Conservation (phyloP, 2,888 invertebrate species). For the Stenurella melanura region DNA sequence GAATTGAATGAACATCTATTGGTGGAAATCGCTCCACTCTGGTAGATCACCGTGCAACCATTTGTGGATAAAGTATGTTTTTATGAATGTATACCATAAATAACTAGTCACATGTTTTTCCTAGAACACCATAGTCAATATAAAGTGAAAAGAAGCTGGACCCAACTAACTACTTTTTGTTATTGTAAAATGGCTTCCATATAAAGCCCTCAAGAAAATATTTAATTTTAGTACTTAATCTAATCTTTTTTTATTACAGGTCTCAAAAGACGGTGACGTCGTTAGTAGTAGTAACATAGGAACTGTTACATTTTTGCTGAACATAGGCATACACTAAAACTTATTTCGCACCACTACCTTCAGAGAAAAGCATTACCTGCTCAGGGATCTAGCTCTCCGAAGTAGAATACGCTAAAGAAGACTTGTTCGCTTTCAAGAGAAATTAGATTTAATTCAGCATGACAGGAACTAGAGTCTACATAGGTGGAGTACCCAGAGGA, state of each 20-base stretch:
- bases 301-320: conserved; percentile 85
- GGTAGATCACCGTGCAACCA: too few species aligned
- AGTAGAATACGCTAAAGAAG: conserved; percentile 81
- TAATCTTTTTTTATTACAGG: conserved; percentile 74
- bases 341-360: conserved; percentile 80
- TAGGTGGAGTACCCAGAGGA: conserved; percentile 85
- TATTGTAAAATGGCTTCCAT: conserved; percentile 68
- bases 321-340: too few species aligned
- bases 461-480: conserved; percentile 85
- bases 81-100: too few species aligned
- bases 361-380: conserved; percentile 76
- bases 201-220: conserved; percentile 62
- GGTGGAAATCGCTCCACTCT: too few species aligned
- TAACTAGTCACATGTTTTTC: too few species aligned
- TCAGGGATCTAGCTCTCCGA: conserved; percentile 84
- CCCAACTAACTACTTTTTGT: too few species aligned
- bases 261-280: conserved; percentile 85
- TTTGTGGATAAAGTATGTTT: too few species aligned
- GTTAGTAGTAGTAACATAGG: conserved; percentile 79
- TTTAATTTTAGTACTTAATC: conserved; percentile 60
- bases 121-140: too few species aligned
- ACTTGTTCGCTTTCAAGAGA: conserved; percentile 70
- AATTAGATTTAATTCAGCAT: conserved; percentile 66
- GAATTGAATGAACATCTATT: too few species aligned
- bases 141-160: too few species aligned